phyloP scores from a whole-genome alignment of 2,888 invertebrate species.

The Synanthedon vespiformis region DNA sequence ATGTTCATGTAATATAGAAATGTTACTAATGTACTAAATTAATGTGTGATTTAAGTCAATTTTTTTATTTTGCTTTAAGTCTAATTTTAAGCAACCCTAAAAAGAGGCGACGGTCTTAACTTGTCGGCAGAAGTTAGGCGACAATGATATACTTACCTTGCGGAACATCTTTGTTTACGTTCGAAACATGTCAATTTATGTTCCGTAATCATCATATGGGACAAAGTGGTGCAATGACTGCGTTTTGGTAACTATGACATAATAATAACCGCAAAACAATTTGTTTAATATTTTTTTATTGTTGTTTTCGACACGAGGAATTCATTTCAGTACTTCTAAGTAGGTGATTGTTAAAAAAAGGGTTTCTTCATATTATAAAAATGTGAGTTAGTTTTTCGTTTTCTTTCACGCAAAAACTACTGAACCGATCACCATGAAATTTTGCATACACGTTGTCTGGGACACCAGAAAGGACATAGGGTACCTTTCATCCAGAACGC shows the following conservation, averaged over 20 bases:
- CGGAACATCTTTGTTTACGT: conserved; percentile 39
- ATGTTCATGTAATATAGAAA: no score
- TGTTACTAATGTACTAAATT: no score
- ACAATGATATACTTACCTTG: conserved; percentile 21
- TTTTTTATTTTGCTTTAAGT: no score
- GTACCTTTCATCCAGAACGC: no score
- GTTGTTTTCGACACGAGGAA: neutral
- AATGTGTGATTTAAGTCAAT: no score
- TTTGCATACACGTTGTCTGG: no score
- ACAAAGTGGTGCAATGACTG: conserved; percentile 18
- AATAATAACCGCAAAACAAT: conserved; percentile 22
- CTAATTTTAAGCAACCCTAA: neutral
- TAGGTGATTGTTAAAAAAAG: no score
- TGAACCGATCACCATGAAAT: no score
- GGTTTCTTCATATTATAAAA: no score
- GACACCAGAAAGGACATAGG: no score
- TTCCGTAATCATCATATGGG: conserved; percentile 29
- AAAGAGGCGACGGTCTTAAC: conserved; percentile 13
- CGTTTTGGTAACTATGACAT: conserved; percentile 26
- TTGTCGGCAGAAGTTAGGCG: conserved; percentile 6
- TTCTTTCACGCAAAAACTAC: no score
- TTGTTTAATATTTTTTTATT: neutral
- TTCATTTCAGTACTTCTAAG: neutral
- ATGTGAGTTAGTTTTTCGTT: no score
- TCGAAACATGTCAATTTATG: conserved; percentile 16